Base-by-base conservation (phyloP, 2,797 vertebrate genomes). In the Tolypeutes matacus region DNA sequence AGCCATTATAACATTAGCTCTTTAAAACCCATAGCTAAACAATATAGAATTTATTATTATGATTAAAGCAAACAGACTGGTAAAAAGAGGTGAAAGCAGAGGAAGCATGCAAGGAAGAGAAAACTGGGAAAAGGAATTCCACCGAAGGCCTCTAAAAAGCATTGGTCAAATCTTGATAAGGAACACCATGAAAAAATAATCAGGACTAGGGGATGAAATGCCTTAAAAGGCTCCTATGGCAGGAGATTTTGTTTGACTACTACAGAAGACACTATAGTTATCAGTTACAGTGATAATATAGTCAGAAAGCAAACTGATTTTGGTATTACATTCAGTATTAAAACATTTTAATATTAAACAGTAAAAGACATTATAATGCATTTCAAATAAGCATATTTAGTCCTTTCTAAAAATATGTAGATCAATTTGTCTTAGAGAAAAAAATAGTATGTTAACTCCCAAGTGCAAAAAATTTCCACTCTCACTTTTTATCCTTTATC, bases 361-460 rank as follows among this genome's bases (percentile, higher is more conserved):
- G 60, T 46, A 21, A 85, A 76, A 42, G 29, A 65, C 31, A 34
- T 58, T 53, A 70, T 31, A 58, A n/a, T 58, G 36, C 29, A 64
- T 70, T 73, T 80, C 15, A 27, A 69, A 92, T 64, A 31, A 87
- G 27, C n/a, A 75, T 39, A 46, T 70, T 89, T 94, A 51, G 4
- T 87, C 67, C 62, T 49, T 11, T 5, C 21, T 21, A 13, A 83
- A 89, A 95, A 53, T 34, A 7, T 53, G 20, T 29, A 51, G 15
- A 39, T 86, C 51, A 36, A 36, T 67, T 93, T 96, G 27, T 91
- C 25, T 64, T 81, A 83, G 70, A 86, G 70, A 36, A 72, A 80
- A 14, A 60, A 76, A 76, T 46, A n/a, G 11, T 42, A 20, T 36
- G 15, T 82, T 36, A 91, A 83, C 64, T 75, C 76, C 53, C 7